Base-by-base conservation (phyloP, 1,140 invertebrate species). In the Capitella teleta region DNA sequence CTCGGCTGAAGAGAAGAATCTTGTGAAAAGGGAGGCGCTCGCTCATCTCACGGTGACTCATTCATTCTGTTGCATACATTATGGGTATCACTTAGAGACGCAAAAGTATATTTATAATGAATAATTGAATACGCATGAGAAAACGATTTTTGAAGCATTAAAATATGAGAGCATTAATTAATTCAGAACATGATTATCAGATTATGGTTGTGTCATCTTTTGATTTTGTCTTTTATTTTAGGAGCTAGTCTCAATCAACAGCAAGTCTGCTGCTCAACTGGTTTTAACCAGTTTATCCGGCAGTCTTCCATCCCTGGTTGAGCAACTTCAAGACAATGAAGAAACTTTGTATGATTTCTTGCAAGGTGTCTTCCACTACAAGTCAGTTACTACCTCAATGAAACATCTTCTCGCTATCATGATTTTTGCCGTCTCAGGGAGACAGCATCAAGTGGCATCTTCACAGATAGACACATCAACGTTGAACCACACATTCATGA, bases 261-360 rank as follows among this genome's bases (percentile, higher is more conserved):
- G 67, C 54, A 70, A 67, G 54, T 67, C 68, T 41, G 59, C 68
- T 24, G 68, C 67, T 1, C 54, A 60, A 41, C 56, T 67, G 40
- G 60, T 67, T 19, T 57, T 68, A 19, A 56, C 52, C 14, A 58
- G 60, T 24, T 54, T 71, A 40, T 42, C 58, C 6, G 54, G 53
- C 44, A 60, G 57, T 40, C 52, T 71, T n/a, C 34, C 44, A 24
- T 58, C 60, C 23, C 55, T 70, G 10, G 56, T 63, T 1, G 55
- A 58, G 10, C 57, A 57, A 42, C 52, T 71, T 3, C 42, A 55
- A 14, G 36, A 45, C 8, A 58, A 65, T 36, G 54, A 51, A 12
- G n/a, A 52, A 21, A 47, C 78, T 14, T 69, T 80, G 49, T 84
- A 79, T 62, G 61, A 72, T 14, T 76, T 85, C 57, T 59, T 85